Evolutionary conservation across 2,888 invertebrate genomes (phyloP).

Genomic region (Nomada ruficornis): DNA sequence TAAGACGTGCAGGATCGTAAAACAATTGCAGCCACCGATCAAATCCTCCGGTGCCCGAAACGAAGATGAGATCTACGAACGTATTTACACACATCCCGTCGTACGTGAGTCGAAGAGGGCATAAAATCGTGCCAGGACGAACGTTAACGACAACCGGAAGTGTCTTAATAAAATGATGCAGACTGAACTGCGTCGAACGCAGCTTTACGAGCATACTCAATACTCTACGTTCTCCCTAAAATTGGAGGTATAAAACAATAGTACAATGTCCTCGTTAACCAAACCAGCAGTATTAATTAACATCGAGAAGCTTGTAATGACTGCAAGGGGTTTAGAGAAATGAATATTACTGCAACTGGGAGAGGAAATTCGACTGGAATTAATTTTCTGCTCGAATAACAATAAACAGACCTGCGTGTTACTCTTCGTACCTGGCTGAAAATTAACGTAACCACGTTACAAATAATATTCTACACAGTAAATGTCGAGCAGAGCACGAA

Average conservation of each 20-base stretch:
- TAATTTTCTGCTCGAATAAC: too few relatives aligned
- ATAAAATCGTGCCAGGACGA: background rate
- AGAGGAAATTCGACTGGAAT: too few relatives aligned
- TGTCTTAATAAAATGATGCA: conserved; percentile 16
- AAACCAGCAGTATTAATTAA: too few relatives aligned
- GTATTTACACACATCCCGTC: background rate
- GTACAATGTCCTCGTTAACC: background rate
- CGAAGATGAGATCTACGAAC: background rate
- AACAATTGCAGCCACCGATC: background rate
- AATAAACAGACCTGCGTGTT: too few relatives aligned
- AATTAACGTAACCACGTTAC: too few relatives aligned
- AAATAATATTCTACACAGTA: too few relatives aligned
- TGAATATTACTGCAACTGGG: too few relatives aligned
- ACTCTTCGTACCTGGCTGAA: too few relatives aligned
- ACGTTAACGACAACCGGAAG: conserved; percentile 2
- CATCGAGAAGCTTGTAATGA: too few relatives aligned
- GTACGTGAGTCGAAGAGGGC: background rate
- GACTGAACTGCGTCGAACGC: background rate
- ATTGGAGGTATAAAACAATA: background rate
- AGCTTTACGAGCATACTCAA: background rate
- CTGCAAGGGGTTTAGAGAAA: too few relatives aligned
- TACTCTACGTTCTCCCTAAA: background rate
- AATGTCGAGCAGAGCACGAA: too few relatives aligned
- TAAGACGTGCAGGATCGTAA: background rate
- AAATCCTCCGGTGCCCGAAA: background rate